phyloP scores from a whole-genome alignment of 2,888 invertebrate species.

The Caenorhabditis sp. region DNA sequence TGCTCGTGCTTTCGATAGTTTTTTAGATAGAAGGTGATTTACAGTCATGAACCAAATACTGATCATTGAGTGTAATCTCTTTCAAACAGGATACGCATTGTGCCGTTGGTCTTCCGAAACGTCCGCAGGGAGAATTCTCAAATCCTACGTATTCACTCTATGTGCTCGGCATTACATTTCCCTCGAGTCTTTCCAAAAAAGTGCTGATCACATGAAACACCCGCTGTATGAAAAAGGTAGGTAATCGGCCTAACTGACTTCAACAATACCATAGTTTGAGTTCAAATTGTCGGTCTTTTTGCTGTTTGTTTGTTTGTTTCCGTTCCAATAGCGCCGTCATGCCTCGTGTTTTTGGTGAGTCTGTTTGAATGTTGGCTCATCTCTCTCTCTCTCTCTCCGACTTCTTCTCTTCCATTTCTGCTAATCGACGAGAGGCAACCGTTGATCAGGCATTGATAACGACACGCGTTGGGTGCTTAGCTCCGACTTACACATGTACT shows the following conservation, averaged over 20 bases:
- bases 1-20: background rate
- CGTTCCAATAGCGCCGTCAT: constrained; percentile 18
- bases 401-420: background rate
- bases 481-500: constrained; percentile 49
- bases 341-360: constrained; percentile 31
- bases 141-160: too few relatives aligned
- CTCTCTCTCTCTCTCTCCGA: constrained; percentile 2
- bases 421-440: too few relatives aligned
- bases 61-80: too few relatives aligned
- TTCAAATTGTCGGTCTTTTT: constrained; percentile 14
- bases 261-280: background rate
- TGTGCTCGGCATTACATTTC: too few relatives aligned
- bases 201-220: background rate
- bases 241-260: background rate
- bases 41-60: constrained; percentile 21
- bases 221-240: background rate
- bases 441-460: constrained; percentile 25
- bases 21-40: background rate
- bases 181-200: too few relatives aligned
- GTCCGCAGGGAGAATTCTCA: too few relatives aligned
- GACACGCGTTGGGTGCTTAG: constrained; percentile 24
- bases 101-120: too few relatives aligned
- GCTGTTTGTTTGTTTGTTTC: constrained; percentile 22
- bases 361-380: constrained; percentile 44
- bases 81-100: too few relatives aligned